Evolutionary conservation across 2,113 vertebrate species (phyloP).

Genomic region (Lates calcarifer): DNA sequence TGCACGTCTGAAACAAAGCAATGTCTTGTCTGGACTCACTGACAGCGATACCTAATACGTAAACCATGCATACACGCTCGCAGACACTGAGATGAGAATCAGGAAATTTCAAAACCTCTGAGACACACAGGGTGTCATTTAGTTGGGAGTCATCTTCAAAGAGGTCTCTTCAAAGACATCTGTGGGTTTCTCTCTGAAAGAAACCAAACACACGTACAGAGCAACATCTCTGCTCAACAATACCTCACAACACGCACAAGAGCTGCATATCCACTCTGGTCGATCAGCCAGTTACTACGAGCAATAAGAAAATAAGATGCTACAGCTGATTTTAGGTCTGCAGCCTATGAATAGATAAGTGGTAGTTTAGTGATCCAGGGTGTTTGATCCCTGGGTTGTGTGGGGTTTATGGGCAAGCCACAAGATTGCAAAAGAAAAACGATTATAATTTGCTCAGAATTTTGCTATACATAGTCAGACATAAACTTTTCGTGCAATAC

Average conservation of each 20-base stretch:
- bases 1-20: constrained; percentile 61
- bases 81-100: constrained; percentile 19
- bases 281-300: constrained; percentile 3
- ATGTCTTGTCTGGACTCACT: constrained; percentile 42
- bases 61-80: constrained; percentile 12
- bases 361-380: constrained; percentile 34
- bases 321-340: constrained; percentile 52
- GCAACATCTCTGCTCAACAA: neutral
- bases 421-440: constrained; percentile 55
- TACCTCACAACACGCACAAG: neutral
- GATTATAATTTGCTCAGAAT: constrained; percentile 24
- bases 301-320: constrained; percentile 48
- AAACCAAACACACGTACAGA: neutral
- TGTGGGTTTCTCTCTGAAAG: neutral
- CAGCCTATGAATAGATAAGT: constrained; percentile 66
- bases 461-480: constrained; percentile 44
- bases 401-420: constrained; percentile 47
- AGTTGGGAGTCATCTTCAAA: constrained; percentile 49
- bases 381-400: constrained; percentile 62
- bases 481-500: neutral
- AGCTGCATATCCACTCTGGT: neutral
- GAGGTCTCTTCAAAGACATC: constrained; percentile 23
- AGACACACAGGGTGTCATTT: constrained; percentile 45
- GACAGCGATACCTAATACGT: constrained; percentile 13
- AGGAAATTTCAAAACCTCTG: constrained; percentile 27